A percentile compares a stretch with the other conserved stretches of the same genome.
Evolutionary conservation across 2,888 invertebrate species (phyloP).

Genomic region (Parnassius orleans): DNA sequence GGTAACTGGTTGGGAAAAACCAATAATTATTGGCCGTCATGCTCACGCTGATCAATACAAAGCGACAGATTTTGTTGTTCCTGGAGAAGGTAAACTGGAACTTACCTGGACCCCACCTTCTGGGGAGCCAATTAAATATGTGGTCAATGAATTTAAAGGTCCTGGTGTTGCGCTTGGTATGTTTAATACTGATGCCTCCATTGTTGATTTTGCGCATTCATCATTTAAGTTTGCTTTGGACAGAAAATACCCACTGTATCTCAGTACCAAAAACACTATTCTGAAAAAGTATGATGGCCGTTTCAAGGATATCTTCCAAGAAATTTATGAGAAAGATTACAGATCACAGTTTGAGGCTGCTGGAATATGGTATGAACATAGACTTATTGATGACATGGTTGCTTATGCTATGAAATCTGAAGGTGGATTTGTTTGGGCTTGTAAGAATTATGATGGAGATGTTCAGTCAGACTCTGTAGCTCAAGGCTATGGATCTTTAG

Average conservation of each 20-base stretch:
- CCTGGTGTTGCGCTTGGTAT: conserved; percentile 96
- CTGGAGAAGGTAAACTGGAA: conserved; percentile 93
- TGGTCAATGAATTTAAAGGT: conserved; percentile 92
- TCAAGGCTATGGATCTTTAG: conserved; percentile 97
- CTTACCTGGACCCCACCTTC: conserved; percentile 89
- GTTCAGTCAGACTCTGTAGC: conserved; percentile 99
- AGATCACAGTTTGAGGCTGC: conserved; percentile 90
- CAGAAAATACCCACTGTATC: conserved; percentile 92
- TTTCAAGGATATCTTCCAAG: conserved; percentile 98
- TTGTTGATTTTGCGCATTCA: conserved; percentile 95
- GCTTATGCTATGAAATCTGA: conserved; percentile 98
- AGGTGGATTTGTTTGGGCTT: conserved; percentile 99
- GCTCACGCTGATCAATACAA: conserved; percentile 99
- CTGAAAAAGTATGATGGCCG: conserved; percentile 97
- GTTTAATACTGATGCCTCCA: conserved; percentile 98
- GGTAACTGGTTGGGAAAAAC: conserved; percentile 96
- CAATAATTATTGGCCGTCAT: conserved; percentile 99
- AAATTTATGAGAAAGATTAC: conserved; percentile 94
- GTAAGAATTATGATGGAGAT: conserved; percentile 99
- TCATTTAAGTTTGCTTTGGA: conserved; percentile 95
- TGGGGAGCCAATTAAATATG: conserved; percentile 83
- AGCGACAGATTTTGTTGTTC: conserved; percentile 97
- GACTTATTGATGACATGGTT: conserved; percentile 99
- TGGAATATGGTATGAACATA: conserved; percentile 98
- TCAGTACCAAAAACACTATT: conserved; percentile 98